Evolutionary conservation across 2,797 vertebrate genomes (phyloP), one percentile per base, ranked within the genome.

Genomic region (Craterocephalus amniculus): DNA sequence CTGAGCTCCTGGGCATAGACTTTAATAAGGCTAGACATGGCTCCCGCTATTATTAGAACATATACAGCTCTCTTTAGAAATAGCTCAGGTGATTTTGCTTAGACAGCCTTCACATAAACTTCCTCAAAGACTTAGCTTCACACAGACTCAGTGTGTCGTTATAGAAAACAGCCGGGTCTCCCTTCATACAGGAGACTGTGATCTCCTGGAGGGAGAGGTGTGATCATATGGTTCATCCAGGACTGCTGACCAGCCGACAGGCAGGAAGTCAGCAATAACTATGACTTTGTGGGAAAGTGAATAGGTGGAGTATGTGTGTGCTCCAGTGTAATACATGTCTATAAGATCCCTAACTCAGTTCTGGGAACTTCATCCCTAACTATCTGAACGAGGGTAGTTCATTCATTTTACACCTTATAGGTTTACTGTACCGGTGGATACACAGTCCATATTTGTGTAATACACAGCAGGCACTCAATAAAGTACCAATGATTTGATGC

Each of bases 331-430:
- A 10, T 48, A 31, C 22, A 31, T 45, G 54, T 81, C 68, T 69
- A 27, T 74, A 43, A 27, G 36, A 45, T 26, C 2, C 0, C 26
- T 51, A 51, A 71, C 10, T 76, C 52, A 55, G 40, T 74, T 64
- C 68, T 59, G 20, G 40, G 36, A 58, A 58, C 79, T 70, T 74
- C 70, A 87, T 89, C 77, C 71, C 83, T 89, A 85, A 83, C 66
- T 62, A 38, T 62, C 36, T 67, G 40, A 57, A 81, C 18, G 64
- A 76, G 63, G 2, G 66, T 69, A 80, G 29, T 76, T 54, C 69
- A 79, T 83, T 80, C 61, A 61, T 78, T 82, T 73, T 68, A 79
- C 74, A 56, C 83, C 64, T 83, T 79, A 87, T 81, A 75, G 73
- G 51, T 80, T 48, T 34, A 63, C 49, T 12, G 14, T 32, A 76